Evolutionary conservation across 2,888 invertebrate species (phyloP).

Genomic region (Dynastes tityus): DNA sequence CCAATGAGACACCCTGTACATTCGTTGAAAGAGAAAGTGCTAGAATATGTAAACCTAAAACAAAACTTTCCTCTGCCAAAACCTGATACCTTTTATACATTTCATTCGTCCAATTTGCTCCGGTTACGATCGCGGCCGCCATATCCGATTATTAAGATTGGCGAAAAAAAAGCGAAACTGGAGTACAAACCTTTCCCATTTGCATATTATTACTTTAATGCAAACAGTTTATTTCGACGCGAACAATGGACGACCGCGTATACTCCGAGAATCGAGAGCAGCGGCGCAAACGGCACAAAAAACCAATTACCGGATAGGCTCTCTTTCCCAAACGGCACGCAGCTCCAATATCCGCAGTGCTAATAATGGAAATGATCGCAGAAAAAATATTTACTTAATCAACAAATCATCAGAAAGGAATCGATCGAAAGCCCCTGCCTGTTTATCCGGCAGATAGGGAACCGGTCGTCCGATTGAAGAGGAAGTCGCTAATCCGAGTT

Average conservation of each 20-base stretch:
- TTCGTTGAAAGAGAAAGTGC: too few species aligned
- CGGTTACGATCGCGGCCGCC: background rate
- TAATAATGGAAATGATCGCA: constrained; percentile 44
- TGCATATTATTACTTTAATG: constrained; percentile 41
- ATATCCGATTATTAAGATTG: constrained; percentile 33
- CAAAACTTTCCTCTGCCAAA: background rate
- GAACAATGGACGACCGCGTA: constrained; percentile 25
- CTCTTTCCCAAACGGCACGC: background rate
- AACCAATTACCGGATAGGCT: constrained; percentile 29
- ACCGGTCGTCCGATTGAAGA: constrained; percentile 15
- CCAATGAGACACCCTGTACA: too few species aligned
- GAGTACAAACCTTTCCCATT: constrained; percentile 21
- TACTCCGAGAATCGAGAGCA: background rate
- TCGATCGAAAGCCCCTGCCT: constrained; percentile 8
- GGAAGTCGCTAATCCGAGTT: constrained; percentile 37
- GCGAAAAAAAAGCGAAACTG: background rate
- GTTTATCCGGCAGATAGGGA: constrained; percentile 26
- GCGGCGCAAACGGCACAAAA: constrained; percentile 21
- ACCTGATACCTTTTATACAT: background rate
- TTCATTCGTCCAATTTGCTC: background rate
- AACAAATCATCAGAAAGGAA: constrained; percentile 44
- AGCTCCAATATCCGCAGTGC: constrained; percentile 35
- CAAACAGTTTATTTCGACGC: constrained; percentile 34
- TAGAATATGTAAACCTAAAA: too few species aligned
- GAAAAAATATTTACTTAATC: constrained; percentile 46